Base-by-base conservation (phyloP, 2,888 invertebrate species). In the Diadegma fenestrale region DNA sequence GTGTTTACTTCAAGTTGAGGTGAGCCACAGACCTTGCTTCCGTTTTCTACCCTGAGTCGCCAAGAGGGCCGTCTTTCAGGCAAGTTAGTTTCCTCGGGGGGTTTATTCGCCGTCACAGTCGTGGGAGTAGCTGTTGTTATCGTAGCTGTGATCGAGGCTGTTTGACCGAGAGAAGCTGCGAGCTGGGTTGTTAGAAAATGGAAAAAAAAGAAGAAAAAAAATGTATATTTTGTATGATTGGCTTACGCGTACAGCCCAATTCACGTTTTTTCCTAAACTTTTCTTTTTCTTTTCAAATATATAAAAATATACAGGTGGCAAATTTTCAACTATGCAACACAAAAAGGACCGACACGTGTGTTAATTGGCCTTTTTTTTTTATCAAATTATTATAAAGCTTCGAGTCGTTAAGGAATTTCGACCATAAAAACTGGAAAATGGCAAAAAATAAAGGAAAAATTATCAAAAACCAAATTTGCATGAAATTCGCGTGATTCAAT, bases 51-150 rank as follows among this genome's bases (percentile, higher is more conserved):
- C 94, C 97, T 96, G 92, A 98, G 96, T 94, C 98, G 96, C 98
- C 98, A 98, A 90, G 98, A 98, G 61, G 98, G 98, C 93, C 98
- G 96, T 90, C 98, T 96, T 94, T 98, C 98, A 89, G 95, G 95
- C 89, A 94, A 92, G 90, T 93, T 94, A 90, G 92, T 90, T 89
- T 93, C 94, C 89, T 93, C 93, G 68, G 92, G 90, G 87, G 91
- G 88, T 92, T 93, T 93, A 89, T 91, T 93, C 81, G 94, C 91
- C 89, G 95, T 95, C 87, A 95, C 95, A 86, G 94, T 93, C 75
- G 94, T 94, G 64, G 95, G 94, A 88, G 94, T 94, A 89, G 95
- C 95, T 87, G 94, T 95, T 91, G 95, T 95, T 94, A 95, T 95
- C 91, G 95, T 95, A 91, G 95, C 95, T 91, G 95, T 95, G 92